phyloP scores from a whole-genome alignment of 2,888 invertebrate species.

The Prosopocoilus inquinatus region DNA sequence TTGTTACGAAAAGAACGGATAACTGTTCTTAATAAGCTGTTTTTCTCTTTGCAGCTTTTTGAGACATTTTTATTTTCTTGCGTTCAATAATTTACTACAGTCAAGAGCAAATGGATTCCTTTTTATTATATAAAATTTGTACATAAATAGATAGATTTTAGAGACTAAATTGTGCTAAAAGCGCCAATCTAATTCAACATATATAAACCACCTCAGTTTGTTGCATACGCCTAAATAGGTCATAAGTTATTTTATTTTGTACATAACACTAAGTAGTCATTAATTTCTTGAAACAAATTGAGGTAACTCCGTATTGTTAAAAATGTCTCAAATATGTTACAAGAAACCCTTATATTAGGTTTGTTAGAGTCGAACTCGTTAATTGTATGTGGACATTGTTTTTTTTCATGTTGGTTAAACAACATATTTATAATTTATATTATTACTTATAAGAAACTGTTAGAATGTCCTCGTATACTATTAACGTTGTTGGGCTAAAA shows the following conservation, averaged over 20 bases:
- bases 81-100: neutral
- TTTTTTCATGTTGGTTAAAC: constrained; percentile 18
- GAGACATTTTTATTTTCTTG: constrained; percentile 30
- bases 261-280: constrained; percentile 22
- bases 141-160: constrained; percentile 21
- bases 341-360: constrained; percentile 12
- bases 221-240: constrained; percentile 31
- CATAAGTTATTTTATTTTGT: constrained; percentile 31
- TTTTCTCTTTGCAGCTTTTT: constrained; percentile 30
- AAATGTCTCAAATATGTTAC: constrained; percentile 20
- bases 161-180: constrained; percentile 25
- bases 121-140: constrained; percentile 19
- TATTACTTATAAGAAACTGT: constrained; percentile 13
- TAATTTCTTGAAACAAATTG: constrained; percentile 16
- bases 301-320: constrained; percentile 19
- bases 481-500: constrained; percentile 16
- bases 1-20: constrained; percentile 18
- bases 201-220: constrained; percentile 32
- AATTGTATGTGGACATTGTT: constrained; percentile 16
- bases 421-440: constrained; percentile 18
- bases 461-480: constrained; percentile 12
- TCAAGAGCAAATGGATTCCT: neutral
- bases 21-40: constrained; percentile 27
- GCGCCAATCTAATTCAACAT: constrained; percentile 12
- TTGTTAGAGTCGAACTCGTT: constrained; percentile 16